phyloP scores from a whole-genome alignment of 1,140 invertebrate genomes.

The Diorhabda elongata region DNA sequence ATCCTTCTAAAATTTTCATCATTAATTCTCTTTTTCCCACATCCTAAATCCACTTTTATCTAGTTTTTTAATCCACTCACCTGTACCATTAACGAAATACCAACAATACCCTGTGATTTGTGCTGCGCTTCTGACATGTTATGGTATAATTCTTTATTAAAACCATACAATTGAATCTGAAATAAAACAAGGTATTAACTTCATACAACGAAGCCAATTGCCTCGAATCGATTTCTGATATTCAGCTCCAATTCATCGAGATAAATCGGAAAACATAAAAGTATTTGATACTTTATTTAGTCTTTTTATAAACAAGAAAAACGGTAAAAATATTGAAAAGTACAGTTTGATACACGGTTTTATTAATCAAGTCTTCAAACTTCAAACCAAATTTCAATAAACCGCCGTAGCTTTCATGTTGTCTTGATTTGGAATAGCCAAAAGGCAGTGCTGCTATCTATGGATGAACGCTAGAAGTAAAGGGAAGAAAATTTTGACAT shows the following conservation, averaged over 20 bases:
- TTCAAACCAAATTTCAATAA: too few species aligned
- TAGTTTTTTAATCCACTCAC: slow-evolving; percentile 51
- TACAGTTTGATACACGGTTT: too few species aligned
- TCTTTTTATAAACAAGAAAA: too few species aligned
- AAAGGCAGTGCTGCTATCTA: too few species aligned
- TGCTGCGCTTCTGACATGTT: slow-evolving; percentile 94
- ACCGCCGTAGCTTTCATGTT: too few species aligned
- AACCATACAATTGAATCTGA: slow-evolving; percentile 92
- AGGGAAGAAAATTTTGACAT: too few species aligned
- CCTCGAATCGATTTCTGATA: background rate
- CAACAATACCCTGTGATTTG: slow-evolving; percentile 88
- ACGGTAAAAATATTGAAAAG: too few species aligned
- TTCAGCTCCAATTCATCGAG: background rate
- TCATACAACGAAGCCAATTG: background rate
- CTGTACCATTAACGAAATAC: slow-evolving; percentile 91
- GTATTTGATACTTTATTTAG: background rate
- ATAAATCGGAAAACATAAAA: background rate
- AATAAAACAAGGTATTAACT: slow-evolving; percentile 45
- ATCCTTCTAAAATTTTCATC: too few species aligned
- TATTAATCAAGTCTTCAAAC: too few species aligned
- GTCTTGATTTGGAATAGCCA: too few species aligned
- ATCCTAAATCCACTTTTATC: background rate
- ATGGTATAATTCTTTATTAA: slow-evolving; percentile 93
- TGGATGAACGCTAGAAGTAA: too few species aligned
- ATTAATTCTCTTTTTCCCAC: too few species aligned